Conservation (phyloP, 1,140 invertebrate genomes). For the Leptinotarsa defecta region DNA sequence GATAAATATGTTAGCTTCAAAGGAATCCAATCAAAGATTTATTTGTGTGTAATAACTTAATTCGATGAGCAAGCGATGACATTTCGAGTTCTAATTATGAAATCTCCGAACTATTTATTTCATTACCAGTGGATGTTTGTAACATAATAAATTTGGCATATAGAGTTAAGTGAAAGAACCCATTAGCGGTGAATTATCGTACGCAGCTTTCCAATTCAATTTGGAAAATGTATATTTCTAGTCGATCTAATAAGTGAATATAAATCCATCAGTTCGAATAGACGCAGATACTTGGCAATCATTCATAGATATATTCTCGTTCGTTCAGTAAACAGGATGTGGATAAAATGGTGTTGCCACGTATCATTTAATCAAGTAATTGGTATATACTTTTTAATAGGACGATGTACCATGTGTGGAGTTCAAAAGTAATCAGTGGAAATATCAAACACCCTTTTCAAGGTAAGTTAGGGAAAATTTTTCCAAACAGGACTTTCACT, state of each 20-base stretch:
- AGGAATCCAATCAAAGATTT: not conserved
- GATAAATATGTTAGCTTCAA: not conserved
- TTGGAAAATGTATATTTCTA: constrained; percentile 20
- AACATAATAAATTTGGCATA: constrained; percentile 19
- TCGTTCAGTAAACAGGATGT: not conserved
- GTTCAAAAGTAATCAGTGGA: too few species aligned
- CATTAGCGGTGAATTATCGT: constrained; percentile 23
- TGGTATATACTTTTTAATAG: too few species aligned
- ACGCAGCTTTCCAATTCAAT: constrained; percentile 31
- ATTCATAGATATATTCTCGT: not conserved
- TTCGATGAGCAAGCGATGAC: not conserved
- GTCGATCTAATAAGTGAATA: constrained; percentile 33
- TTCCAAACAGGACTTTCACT: too few species aligned
- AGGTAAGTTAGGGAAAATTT: too few species aligned
- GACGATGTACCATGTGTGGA: too few species aligned
- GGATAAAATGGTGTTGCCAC: not conserved
- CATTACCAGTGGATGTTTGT: constrained; percentile 9
- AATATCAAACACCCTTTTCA: too few species aligned
- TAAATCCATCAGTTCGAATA: constrained; percentile 26
- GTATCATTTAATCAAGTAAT: too few species aligned
- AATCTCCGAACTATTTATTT: constrained; percentile 20
- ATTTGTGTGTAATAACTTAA: constrained; percentile 12
- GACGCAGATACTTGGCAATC: constrained; percentile 7
- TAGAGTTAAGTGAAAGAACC: constrained; percentile 19
- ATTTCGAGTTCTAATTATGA: constrained; percentile 17